These are phyloP conservation scores for Cydia strobilella DNA, from an alignment of 1,140 invertebrate species.

Conservation along the genomic window DNA sequence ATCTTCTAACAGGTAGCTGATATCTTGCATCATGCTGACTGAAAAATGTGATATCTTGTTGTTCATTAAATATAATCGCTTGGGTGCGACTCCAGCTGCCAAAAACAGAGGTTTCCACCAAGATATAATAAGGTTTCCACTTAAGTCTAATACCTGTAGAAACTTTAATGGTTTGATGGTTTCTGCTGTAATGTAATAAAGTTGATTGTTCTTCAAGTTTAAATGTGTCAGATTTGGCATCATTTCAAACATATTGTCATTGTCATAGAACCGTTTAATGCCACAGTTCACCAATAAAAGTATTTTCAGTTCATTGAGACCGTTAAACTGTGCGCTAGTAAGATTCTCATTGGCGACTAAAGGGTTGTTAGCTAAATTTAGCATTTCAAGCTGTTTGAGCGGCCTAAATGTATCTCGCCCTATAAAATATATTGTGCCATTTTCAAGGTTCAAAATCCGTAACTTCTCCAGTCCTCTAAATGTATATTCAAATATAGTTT, in stretches of 20 bases:
- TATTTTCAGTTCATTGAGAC: slow-evolving; percentile 74
- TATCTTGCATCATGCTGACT: slow-evolving; percentile 80
- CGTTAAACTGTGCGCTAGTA: slow-evolving; percentile 69
- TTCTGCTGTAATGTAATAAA: slow-evolving; percentile 68
- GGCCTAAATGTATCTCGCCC: slow-evolving; percentile 68
- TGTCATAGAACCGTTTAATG: slow-evolving; percentile 72
- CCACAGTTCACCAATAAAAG: slow-evolving; percentile 76
- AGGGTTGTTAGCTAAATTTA: slow-evolving; percentile 80
- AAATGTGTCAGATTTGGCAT: slow-evolving; percentile 77
- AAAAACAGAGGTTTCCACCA: slow-evolving; percentile 78
- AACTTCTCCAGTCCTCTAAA: slow-evolving; percentile 76
- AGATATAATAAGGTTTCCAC: slow-evolving; percentile 74
- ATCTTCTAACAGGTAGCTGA: slow-evolving; percentile 69
- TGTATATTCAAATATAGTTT: slow-evolving; percentile 70
- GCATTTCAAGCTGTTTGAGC: slow-evolving; percentile 68
- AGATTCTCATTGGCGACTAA: slow-evolving; percentile 66
- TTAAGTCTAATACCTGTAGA: slow-evolving; percentile 74
- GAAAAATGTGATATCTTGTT: slow-evolving; percentile 81
- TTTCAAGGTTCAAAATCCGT: slow-evolving; percentile 75
- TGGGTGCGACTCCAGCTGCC: slow-evolving; percentile 56
- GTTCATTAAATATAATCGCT: slow-evolving; percentile 66
- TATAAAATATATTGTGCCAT: slow-evolving; percentile 76
- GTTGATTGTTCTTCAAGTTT: slow-evolving; percentile 74
- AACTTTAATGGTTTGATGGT: slow-evolving; percentile 70
- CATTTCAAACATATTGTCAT: slow-evolving; percentile 77